Evolutionary conservation across 1,140 invertebrate genomes (phyloP).

Genomic region (Artemia franciscana): DNA sequence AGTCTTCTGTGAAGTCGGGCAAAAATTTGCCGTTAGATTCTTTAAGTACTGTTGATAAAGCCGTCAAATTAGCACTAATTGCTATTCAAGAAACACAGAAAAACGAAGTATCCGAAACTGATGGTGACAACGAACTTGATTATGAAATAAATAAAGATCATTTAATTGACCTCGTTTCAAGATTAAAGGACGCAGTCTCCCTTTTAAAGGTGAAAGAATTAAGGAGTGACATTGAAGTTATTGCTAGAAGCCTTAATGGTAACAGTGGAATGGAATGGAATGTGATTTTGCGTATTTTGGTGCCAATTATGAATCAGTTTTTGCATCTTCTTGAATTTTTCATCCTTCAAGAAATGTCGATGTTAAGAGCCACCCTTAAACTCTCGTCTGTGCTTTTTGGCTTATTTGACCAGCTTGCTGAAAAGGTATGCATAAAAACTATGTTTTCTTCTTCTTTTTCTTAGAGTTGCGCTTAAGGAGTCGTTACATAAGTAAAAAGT

Average conservation of each 20-base stretch:
- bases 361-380: conserved; percentile 52
- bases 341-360: conserved; percentile 42
- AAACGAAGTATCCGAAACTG: background rate
- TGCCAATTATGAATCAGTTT: conserved; percentile 57
- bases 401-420: conserved; percentile 57
- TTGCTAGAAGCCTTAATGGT: background rate
- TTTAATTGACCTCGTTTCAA: background rate
- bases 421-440: conserved; percentile 32
- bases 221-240: background rate
- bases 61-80: background rate
- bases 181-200: background rate
- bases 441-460: conserved; percentile 7
- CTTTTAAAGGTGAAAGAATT: background rate
- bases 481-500: no score
- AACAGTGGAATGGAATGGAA: background rate
- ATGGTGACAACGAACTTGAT: background rate
- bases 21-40: no score
- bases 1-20: no score
- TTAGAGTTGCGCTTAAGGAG: no score
- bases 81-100: background rate
- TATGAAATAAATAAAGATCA: background rate
- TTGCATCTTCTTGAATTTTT: conserved; percentile 46
- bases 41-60: background rate
- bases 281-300: conserved; percentile 8
- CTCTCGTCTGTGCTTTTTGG: conserved; percentile 55